phyloP scores from a whole-genome alignment of 2,888 invertebrate species.

The Ptilodon capucinus region DNA sequence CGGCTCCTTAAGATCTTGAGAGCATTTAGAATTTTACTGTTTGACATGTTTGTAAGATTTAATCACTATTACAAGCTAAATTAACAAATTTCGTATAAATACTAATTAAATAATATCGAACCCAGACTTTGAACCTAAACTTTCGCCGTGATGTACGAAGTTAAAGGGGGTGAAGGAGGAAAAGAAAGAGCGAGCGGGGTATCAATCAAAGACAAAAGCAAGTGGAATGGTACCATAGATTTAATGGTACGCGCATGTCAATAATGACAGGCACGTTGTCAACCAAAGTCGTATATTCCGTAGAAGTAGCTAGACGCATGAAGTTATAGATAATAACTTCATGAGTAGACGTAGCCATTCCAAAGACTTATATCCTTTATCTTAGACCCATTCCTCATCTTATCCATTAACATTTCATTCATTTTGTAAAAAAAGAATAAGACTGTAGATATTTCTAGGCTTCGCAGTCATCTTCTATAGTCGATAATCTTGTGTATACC shows the following conservation, averaged over 20 bases:
- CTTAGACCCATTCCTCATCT: too few relatives aligned
- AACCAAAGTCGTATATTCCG: too few relatives aligned
- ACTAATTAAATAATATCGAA: constrained; percentile 57
- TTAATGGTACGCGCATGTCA: not conserved
- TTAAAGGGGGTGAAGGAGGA: constrained; percentile 43
- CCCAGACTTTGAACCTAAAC: constrained; percentile 81
- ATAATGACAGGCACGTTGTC: too few relatives aligned
- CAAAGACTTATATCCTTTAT: too few relatives aligned
- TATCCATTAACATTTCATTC: too few relatives aligned
- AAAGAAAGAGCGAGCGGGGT: constrained; percentile 11
- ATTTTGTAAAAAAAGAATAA: too few relatives aligned
- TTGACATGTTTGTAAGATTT: constrained; percentile 58
- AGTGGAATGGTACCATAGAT: not conserved
- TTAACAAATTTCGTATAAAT: constrained; percentile 34
- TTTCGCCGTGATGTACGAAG: constrained; percentile 55
- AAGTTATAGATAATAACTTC: too few relatives aligned
- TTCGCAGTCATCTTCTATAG: too few relatives aligned
- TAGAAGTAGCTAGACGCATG: too few relatives aligned
- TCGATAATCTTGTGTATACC: too few relatives aligned
- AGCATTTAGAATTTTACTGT: constrained; percentile 72
- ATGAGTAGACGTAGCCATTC: too few relatives aligned
- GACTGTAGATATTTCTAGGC: too few relatives aligned
- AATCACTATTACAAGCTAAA: constrained; percentile 32
- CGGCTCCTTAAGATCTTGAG: constrained; percentile 66
- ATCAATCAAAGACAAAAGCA: constrained; percentile 11